phyloP scores from a whole-genome alignment of 2,888 invertebrate genomes.

The Dicranocentrus wangi region DNA sequence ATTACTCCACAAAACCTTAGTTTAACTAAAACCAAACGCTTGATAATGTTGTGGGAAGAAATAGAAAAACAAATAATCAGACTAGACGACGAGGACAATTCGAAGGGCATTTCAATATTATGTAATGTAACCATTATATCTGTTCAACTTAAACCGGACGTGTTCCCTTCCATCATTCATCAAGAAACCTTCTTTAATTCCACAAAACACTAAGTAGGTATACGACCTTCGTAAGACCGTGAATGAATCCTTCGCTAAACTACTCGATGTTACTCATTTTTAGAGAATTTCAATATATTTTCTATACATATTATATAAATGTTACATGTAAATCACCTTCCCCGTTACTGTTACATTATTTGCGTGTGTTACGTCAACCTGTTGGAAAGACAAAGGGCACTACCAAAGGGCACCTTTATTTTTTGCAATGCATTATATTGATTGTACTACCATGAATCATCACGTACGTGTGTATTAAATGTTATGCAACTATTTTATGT shows the following conservation, averaged over 20 bases:
- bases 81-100: constrained; percentile 7
- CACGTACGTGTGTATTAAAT: no score
- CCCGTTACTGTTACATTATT: no score
- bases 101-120: constrained; percentile 26
- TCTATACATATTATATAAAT: background rate
- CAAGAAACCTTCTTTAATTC: background rate
- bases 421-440: background rate
- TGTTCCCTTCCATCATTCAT: constrained; percentile 21
- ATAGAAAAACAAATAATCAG: background rate
- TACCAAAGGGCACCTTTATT: background rate
- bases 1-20: no score
- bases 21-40: background rate
- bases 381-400: background rate
- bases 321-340: background rate
- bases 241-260: constrained; percentile 9
- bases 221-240: background rate
- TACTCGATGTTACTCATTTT: background rate
- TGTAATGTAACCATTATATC: background rate
- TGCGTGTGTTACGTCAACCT: background rate
- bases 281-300: background rate
- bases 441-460: background rate
- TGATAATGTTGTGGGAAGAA: constrained; percentile 28
- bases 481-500: background rate
- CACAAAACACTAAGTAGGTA: no score
- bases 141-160: constrained; percentile 17